Base-by-base conservation (phyloP, 2,888 invertebrate species). In the Euspilapteryx auroguttella region DNA sequence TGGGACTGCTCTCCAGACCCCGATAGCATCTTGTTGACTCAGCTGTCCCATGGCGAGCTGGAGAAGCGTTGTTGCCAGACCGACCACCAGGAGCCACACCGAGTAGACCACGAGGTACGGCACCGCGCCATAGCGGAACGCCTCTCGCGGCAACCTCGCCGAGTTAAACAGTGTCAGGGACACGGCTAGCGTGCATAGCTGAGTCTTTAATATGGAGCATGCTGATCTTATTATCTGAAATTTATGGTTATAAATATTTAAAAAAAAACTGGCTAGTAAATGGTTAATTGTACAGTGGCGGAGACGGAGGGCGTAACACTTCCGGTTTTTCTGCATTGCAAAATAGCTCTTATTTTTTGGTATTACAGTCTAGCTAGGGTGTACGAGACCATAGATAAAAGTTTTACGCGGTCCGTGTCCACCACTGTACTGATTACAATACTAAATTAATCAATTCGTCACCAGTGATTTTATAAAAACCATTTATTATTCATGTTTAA, bases 1-100 rank as follows among this genome's bases (percentile, higher is more conserved):
- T 20, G 83, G 83, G 26, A 84, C 81, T 4, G 82, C 83, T 39
- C 83, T 75, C 82, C 82, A 83, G 7, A 81, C 77, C 14, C 82
- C 83, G 2, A 80, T 79, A n/a, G 82, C 78, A 12, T 83, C 83
- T 40, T 83, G 82, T 40, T 82, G 81, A 26, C 82, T 81, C 34
- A 84, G 63, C 49, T 84, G 83, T 3, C 83, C 84, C 47, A 83
- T 77, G 2, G 82, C 79, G 38, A 84, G 56, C 55, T 84, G 82
- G 34, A 84, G 58, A 41, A 83, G 64, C 7, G 79, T 62, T 12
- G 80, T 64, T 1, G 83, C 83, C 20, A 83, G 53, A 9, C 82
- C 82, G n/a, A 79, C 62, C 23, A 77, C 53, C 29, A 83, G 47
- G 34, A 80, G 64, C 53, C 83, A 71, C 35, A 79, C 62, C 11